These are phyloP conservation scores for Meandrina meandrites DNA, from an alignment of 92 coral and sea anemone species.

Conservation along the genomic window DNA sequence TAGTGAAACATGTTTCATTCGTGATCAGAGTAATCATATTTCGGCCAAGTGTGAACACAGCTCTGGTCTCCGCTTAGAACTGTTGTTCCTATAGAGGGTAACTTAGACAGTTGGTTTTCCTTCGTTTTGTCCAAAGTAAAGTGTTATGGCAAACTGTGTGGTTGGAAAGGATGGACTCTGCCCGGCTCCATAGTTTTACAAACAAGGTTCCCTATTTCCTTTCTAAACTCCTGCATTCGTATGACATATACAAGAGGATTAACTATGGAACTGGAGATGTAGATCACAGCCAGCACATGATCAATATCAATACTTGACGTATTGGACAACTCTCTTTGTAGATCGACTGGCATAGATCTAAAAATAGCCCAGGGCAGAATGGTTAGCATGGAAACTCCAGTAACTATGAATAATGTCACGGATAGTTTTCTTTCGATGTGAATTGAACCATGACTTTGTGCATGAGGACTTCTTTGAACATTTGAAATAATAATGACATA, in stretches of 20 bases:
- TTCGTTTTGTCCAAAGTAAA: not conserved
- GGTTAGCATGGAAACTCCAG: not conserved
- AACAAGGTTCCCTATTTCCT: not conserved
- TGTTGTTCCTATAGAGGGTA: not conserved
- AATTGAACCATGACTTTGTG: not conserved
- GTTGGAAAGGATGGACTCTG: not conserved
- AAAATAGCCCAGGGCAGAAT: not conserved
- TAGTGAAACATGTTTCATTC: too few relatives aligned
- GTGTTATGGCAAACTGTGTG: not conserved
- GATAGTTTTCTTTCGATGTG: not conserved
- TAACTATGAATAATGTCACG: not conserved
- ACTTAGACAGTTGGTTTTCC: not conserved
- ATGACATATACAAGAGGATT: conserved; percentile 43
- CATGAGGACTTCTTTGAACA: not conserved
- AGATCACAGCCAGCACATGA: not conserved
- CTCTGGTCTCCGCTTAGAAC: too few relatives aligned
- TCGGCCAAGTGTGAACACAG: too few relatives aligned
- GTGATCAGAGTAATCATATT: too few relatives aligned
- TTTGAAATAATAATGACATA: not conserved
- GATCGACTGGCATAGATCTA: not conserved
- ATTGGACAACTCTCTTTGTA: not conserved
- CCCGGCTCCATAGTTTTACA: not conserved
- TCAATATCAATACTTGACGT: not conserved
- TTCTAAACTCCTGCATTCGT: conserved; percentile 22
- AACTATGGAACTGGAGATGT: conserved; percentile 16